Conservation (phyloP, 1,140 invertebrate species). For the Druon quercuslanigerum region DNA sequence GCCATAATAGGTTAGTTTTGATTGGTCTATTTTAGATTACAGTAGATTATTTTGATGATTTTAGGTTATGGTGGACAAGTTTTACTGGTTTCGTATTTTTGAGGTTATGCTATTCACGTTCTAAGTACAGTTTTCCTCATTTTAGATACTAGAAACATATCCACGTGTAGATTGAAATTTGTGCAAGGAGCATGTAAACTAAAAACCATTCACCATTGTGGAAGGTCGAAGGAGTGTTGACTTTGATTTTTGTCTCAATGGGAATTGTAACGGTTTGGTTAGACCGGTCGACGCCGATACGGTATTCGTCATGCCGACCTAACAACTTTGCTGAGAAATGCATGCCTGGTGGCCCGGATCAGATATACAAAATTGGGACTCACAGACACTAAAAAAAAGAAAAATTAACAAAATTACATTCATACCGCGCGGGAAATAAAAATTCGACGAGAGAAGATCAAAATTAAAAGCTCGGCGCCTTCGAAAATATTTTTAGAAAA, state of each 20-base stretch:
- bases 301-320: conserved; percentile 37
- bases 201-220: conserved; percentile 32
- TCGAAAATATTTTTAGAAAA: no score
- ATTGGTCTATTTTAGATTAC: no score
- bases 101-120: no score
- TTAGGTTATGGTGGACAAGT: no score
- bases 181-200: conserved; percentile 29
- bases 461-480: no score
- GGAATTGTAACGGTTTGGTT: conserved; percentile 49
- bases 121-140: no score
- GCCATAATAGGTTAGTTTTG: no score
- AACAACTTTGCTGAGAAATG: conserved; percentile 15
- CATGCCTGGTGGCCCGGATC: not conserved
- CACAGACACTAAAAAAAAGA: not conserved
- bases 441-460: no score
- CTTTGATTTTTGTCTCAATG: conserved; percentile 46
- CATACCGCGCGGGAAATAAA: no score
- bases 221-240: conserved; percentile 31
- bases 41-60: no score
- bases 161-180: conserved; percentile 32
- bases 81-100: no score
- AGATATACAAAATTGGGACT: not conserved
- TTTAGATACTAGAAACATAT: not conserved
- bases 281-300: conserved; percentile 46
- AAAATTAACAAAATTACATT: no score